Evolutionary conservation across 2,888 invertebrate species (phyloP).

Genomic region (Agonopterix arenella): DNA sequence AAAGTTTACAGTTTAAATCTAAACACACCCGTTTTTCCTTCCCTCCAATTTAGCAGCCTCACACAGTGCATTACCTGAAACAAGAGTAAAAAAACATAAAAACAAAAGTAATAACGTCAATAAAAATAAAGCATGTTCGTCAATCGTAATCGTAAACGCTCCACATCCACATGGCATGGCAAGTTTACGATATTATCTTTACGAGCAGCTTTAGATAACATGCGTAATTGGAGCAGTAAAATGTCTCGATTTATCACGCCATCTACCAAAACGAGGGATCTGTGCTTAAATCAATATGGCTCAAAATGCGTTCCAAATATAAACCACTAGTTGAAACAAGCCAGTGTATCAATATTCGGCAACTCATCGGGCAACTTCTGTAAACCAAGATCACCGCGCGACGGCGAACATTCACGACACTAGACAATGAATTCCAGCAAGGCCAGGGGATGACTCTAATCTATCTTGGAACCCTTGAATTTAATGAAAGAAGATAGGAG

Average conservation of each 20-base stretch:
- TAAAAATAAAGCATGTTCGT: slow-evolving; percentile 22
- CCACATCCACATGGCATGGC: slow-evolving; percentile 12
- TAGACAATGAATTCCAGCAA: too few species aligned
- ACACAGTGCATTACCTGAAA: slow-evolving; percentile 24
- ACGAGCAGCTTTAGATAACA: slow-evolving; percentile 10
- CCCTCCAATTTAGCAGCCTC: not conserved
- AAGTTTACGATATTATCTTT: slow-evolving; percentile 21
- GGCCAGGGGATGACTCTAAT: too few species aligned
- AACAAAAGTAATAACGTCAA: slow-evolving; percentile 19
- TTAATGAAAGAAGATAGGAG: too few species aligned
- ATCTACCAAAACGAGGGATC: not conserved
- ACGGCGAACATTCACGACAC: too few species aligned
- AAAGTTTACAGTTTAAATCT: not conserved
- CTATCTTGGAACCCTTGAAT: too few species aligned
- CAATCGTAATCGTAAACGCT: slow-evolving; percentile 24
- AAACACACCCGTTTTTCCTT: not conserved
- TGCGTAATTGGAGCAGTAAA: slow-evolving; percentile 12
- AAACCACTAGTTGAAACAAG: too few species aligned
- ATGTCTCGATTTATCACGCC: slow-evolving; percentile 10
- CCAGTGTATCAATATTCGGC: too few species aligned
- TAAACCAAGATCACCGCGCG: too few species aligned
- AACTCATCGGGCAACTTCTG: too few species aligned
- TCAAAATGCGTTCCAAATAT: not conserved
- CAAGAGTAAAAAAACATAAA: slow-evolving; percentile 22
- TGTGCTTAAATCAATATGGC: not conserved